Evolutionary conservation across 2,113 vertebrate species (phyloP).

Genomic region (Stegastes partitus): DNA sequence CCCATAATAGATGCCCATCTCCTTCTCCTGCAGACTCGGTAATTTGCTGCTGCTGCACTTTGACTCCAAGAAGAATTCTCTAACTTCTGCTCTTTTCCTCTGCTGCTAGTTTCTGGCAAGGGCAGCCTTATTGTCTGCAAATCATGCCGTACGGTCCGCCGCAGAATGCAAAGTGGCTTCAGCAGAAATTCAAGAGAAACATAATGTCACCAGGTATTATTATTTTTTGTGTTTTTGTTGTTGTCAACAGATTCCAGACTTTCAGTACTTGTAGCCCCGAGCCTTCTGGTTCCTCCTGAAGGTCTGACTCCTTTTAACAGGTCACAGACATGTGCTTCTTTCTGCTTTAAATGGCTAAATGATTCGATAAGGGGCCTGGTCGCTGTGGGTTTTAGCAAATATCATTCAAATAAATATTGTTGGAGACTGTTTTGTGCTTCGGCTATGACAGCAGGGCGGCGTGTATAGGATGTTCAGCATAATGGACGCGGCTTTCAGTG

Average conservation of each 20-base stretch:
- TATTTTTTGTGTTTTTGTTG: no score
- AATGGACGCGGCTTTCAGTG: neutral
- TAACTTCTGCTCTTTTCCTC: neutral
- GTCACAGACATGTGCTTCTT: no score
- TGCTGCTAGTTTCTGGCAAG: neutral
- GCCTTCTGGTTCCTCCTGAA: no score
- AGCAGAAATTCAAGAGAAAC: neutral
- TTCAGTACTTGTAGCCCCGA: no score
- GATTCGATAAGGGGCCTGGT: no score
- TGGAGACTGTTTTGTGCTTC: neutral
- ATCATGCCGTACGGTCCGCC: neutral
- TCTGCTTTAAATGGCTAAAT: no score
- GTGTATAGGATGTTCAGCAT: neutral
- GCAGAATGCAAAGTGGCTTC: neutral
- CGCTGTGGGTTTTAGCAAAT: no score
- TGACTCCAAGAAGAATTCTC: neutral
- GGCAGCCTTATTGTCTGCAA: neutral
- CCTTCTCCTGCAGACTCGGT: neutral
- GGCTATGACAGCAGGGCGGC: neutral
- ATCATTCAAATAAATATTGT: neutral
- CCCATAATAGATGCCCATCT: neutral
- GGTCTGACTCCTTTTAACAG: no score
- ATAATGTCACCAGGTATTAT: no score
- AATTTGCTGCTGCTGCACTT: conserved; percentile 4
- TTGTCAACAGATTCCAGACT: no score